Base-by-base conservation (phyloP, 2,113 vertebrate genomes). In the Columba janthina region DNA sequence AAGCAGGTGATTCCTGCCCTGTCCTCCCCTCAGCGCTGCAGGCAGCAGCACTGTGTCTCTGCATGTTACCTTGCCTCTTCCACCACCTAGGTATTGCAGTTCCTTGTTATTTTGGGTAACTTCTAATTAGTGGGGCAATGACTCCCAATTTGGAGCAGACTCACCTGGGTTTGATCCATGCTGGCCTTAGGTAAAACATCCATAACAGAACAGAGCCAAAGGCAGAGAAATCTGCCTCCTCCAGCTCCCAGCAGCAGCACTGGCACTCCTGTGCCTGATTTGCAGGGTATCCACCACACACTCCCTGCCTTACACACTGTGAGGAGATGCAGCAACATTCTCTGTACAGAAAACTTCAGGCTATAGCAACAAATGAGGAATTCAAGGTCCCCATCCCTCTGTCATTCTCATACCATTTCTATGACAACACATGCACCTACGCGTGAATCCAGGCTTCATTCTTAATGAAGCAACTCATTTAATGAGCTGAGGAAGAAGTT, bases 401-500 rank as follows among this genome's bases (percentile, higher is more conserved):
- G 84, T 44, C 58, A 79, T n/a, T 58, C 40, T 88, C 92, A 87
- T 81, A 21, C 46, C 46, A 67, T 76, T 83, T 91, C 82, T 70
- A 56, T 94, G 91, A 83, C 34, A 44, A 2, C 40, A 66, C 29
- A 24, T 0, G 1, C 32, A 25, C 29, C 44, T 60, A 13, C 0
- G 0, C 24, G n/a, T 74, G 57, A 83, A 21, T 32, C 36, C 66
- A 58, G 50, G 42, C 74, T 85, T 93, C 85, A 79, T 88, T 94
- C 88, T 67, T 62, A 36, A 66, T 78, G 29, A 26, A 67, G 22
- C 36, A 85, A 51, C 29, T 60, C 72, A 76, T 51, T 62, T 88
- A 75, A 88, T 60, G 56, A 89, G 82, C 71, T 58, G 51, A 93
- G 58, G 42, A 90, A 93, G 90, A 93, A 67, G 56, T 50, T 65